These are phyloP conservation scores for Mormyrus hasselquistii DNA, from an alignment of 2,797 vertebrate species.

Conservation along the genomic window DNA sequence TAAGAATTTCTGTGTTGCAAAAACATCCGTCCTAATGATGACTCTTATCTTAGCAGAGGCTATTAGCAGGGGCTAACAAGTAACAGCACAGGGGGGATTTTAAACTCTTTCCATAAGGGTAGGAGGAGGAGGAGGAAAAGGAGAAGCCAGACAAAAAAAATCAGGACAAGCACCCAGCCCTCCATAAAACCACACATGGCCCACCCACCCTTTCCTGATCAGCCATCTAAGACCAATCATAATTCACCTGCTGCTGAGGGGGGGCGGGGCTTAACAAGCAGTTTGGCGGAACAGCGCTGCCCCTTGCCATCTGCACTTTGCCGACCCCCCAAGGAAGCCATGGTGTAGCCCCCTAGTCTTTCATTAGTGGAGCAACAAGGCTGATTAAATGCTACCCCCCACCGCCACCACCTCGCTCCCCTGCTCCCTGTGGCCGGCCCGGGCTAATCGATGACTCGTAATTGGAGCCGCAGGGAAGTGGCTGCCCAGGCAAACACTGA, in stretches of 20 bases:
- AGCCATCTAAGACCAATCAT: conserved; percentile 14
- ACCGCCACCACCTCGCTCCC: not conserved
- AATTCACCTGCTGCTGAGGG: not conserved
- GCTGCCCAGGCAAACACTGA: not conserved
- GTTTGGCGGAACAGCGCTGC: not conserved
- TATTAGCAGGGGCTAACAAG: not conserved
- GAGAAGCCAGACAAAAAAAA: not conserved
- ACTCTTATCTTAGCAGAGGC: not conserved
- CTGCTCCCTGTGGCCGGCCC: not conserved
- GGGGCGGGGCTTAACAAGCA: not conserved
- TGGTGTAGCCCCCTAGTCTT: conserved; percentile 18
- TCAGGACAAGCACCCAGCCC: not conserved
- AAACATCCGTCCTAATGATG: not conserved
- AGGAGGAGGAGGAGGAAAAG: not conserved
- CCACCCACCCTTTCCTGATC: conserved; percentile 28
- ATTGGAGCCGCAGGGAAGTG: conserved; percentile 36
- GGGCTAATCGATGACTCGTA: conserved; percentile 42
- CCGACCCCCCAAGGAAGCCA: not conserved
- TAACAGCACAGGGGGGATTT: not conserved
- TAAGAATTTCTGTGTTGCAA: not conserved
- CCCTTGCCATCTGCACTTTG: conserved; percentile 9
- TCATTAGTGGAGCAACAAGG: conserved; percentile 23
- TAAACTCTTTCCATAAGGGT: not conserved
- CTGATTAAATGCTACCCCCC: conserved; percentile 29
- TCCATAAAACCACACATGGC: not conserved